Evolutionary conservation across 2,113 vertebrate species (phyloP), one percentile per base, ranked within the genome.

Genomic region (Phyllostomus hastatus): DNA sequence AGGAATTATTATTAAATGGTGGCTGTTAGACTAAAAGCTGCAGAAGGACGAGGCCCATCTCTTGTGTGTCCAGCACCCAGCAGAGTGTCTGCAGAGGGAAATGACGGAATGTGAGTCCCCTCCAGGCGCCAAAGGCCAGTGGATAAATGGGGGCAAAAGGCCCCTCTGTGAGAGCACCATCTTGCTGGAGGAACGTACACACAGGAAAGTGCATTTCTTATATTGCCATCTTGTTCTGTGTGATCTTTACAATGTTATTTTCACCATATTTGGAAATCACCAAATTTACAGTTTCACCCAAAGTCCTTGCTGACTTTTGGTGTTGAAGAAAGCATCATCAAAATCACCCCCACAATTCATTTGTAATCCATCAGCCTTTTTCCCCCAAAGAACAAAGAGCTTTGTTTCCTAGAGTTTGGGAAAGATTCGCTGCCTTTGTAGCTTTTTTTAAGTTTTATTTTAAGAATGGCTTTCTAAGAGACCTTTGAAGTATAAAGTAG

Each of bases 401-500:
- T 28, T 22, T 35, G 9, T 73, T 88, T 70, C 90, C 46, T 59
- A 59, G 59, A 89, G 28, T 43, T 66, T 72, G 43, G 59, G 83
- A 93, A 35, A 72, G 28, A 89, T 48, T 24, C 73, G 78, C 59
- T 22, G 52, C 28, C 41, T 85, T 57, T 87, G 31, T 20, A 15
- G 50, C 31, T 72, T 22, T 86, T 88, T 95, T 86, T 6, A 66
- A 83, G 35, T 88, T 91, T 87, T 61, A 81, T 69, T 86, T 91
- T 57, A 95, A 85, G 69, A 93, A 48, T 84, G 70, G 48, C 28
- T 91, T 95, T 85, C 67, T 82, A 64, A 70, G n/a, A 94, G 57
- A 35, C 17, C 90, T 79, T 31, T 73, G 82, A 90, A 81, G 38
- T 76, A 4, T 16, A 26, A 76, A 70, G 50, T n/a, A 35, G 12